Percentiles rank a stretch among this genome's conserved stretches.
phyloP scores from a whole-genome alignment of 2,888 invertebrate genomes.

The Antheraea yamamai region DNA sequence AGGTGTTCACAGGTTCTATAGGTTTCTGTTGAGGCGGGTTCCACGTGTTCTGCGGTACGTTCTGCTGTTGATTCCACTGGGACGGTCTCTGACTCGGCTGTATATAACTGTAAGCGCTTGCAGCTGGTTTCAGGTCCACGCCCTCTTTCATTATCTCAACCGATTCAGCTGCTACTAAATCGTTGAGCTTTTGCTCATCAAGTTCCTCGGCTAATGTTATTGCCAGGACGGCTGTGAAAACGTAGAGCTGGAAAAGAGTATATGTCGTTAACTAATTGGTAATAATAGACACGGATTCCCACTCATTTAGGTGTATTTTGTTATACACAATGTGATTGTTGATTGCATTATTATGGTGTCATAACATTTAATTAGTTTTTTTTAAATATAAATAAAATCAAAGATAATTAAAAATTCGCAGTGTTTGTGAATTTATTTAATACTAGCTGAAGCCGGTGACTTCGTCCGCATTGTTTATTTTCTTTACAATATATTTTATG shows the following conservation, averaged over 20 bases:
- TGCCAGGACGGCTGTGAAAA: conserved; percentile 60
- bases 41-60: conserved; percentile 36
- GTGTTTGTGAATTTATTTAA: conserved; percentile 10
- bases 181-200: conserved; percentile 45
- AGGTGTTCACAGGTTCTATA: conserved; percentile 22
- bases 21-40: conserved; percentile 25
- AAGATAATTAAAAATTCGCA: background rate
- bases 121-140: conserved; percentile 42
- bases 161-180: conserved; percentile 56
- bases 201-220: conserved; percentile 57
- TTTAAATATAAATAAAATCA: background rate
- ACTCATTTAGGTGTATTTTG: background rate
- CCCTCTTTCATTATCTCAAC: conserved; percentile 51
- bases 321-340: background rate
- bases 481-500: too few relatives aligned
- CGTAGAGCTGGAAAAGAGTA: conserved; percentile 51
- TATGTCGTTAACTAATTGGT: background rate
- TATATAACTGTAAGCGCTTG: conserved; percentile 50
- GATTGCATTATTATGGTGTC: too few relatives aligned
- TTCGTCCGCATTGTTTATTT: too few relatives aligned
- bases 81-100: conserved; percentile 43
- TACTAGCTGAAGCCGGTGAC: too few relatives aligned
- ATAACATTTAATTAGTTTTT: background rate
- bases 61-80: conserved; percentile 38
- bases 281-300: background rate